Conservation (phyloP, 2,888 invertebrate species). For the Orthonevra nobilis region DNA sequence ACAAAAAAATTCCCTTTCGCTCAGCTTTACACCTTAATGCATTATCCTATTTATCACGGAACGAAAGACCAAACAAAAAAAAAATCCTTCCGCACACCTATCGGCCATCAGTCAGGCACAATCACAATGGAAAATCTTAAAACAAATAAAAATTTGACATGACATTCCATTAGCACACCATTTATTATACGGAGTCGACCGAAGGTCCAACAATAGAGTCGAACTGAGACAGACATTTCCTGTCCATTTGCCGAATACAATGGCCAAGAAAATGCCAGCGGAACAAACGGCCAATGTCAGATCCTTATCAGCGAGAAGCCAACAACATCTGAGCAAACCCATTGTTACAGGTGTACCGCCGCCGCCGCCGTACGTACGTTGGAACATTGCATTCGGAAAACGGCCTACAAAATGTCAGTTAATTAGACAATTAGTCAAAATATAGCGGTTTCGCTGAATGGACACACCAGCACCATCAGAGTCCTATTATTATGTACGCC, state of each 20-base stretch:
- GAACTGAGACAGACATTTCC: conserved; percentile 62
- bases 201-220: not conserved
- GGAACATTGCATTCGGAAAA: conserved; percentile 5
- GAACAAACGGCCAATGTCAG: conserved; percentile 34
- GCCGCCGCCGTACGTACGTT: not conserved
- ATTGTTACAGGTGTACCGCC: conserved; percentile 38
- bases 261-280: too few relatives aligned
- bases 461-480: too few relatives aligned
- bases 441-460: conserved; percentile 43
- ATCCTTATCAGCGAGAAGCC: conserved; percentile 60
- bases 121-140: conserved; percentile 72
- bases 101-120: conserved; percentile 65
- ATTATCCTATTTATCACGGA: conserved; percentile 40
- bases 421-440: conserved; percentile 71
- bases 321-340: conserved; percentile 60
- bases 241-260: conserved; percentile 60
- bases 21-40: conserved; percentile 42
- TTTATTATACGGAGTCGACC: conserved; percentile 74
- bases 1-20: too few relatives aligned
- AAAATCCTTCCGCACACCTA: conserved; percentile 34
- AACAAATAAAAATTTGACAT: conserved; percentile 76
- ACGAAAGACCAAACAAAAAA: not conserved
- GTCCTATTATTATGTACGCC: conserved; percentile 22
- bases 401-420: conserved; percentile 67
- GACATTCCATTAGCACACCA: conserved; percentile 80